Evolutionary conservation across 2,113 vertebrate species (phyloP), one percentile per base, ranked within the genome.

Genomic region (Gopherus flavomarginatus): DNA sequence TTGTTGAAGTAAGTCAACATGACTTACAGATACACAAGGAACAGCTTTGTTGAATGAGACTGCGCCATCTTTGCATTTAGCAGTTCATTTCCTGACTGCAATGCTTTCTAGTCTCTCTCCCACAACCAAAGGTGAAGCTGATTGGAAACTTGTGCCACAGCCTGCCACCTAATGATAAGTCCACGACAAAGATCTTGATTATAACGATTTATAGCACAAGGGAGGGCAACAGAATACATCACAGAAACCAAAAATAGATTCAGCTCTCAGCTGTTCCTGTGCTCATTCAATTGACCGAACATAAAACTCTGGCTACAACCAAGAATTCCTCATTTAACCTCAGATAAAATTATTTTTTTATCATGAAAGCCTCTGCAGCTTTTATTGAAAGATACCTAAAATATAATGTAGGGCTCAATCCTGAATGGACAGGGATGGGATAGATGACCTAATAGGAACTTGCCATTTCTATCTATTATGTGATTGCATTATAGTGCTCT

Each of bases 251-350:
- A 81, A 84, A 83, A 88, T 2, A 85, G 35, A 86, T 54, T 85
- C 0, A 1, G 1, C 17, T 0, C 50, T 85, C 0, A 1, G 1
- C 17, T 0, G 1, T 90, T 95, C 26, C 84, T 84, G 35, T 0
- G 1, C 4, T 84, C 81, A 11, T 86, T 90, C 81, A 0, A 1
- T 19, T 93, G 3, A 4, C 62, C 44, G 21, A 22, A 4, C 38
- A 22, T 78, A 57, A 72, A 86, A 83, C 5, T 87, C 59, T 42
- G 38, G 3, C 44, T 93, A 14, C 77, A 72, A 1, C 11, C 26
- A 44, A 82, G 49, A 6, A 49, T 35, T 88, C 35, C n/a, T 38
- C 65, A 31, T 44, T 29, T 75, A 52, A 52, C 14, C 11, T 38
- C 11, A 62, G 65, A 85, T 13, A 82, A 86, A 91, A 24, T 56